Evolutionary conservation across 2,888 invertebrate genomes (phyloP), one percentile per base, ranked within the genome.

Genomic region (Sphinx pinastri): DNA sequence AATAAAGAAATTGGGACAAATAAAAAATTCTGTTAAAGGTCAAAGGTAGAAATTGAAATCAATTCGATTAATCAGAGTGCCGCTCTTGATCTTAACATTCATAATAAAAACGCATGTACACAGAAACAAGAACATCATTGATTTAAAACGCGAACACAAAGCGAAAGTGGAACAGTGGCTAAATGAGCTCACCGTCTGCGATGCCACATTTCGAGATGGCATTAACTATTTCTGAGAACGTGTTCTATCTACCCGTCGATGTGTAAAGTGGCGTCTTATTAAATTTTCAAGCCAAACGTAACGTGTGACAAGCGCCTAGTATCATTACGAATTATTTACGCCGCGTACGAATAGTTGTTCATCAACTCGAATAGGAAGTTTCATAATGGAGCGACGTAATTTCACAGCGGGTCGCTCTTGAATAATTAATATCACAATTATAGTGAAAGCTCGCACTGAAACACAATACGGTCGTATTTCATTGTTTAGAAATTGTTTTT

Each of bases 351-450:
- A 75, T 71, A 71, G 45, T 73, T 70, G 68, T 73, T 70, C 72
- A 74, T 72, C 71, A 75, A 71, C 71, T 67, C n/a, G 68, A 76
- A 78, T 75, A 76, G 75, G 75, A 77, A 76, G 79, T 79, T 75
- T 76, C 76, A 76, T 77, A 77, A 76, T 74, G 76, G 74, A 19
- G 13, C 63, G 63, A 63, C 63, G 63, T 63, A 63, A 63, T 88
- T 88, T 85, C 82, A 87, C 86, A 84, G 81, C 77, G 78, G 77
- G 79, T 77, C 82, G 83, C 79, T 77, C 79, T 81, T 84, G 82
- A 84, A 87, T 86, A 86, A 86, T 86, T 84, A 80, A 84, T 83
- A 84, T 77, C 76, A 80, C 83, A 83, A 85, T 84, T 81, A 79
- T 73, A 81, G 83, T 82, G 85, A 86, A 86, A 85, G 85, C 76